Conservation (phyloP, 1,140 invertebrate genomes). For the Homarus americanus region DNA sequence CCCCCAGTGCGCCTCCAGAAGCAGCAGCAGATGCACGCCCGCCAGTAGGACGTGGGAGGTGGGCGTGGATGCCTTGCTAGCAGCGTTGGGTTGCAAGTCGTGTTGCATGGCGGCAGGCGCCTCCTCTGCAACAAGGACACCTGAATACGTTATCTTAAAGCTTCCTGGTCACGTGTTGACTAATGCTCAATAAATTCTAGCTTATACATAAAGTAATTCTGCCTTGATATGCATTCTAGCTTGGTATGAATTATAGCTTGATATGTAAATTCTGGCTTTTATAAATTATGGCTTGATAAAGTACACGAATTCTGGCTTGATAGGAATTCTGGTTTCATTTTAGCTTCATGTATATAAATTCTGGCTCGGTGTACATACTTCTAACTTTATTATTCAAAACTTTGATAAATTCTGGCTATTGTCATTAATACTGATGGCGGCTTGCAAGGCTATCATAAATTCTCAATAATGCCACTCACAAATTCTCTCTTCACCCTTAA, state of each 20-base stretch:
- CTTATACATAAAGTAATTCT: too few relatives aligned
- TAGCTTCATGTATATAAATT: neutral
- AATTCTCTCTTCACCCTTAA: too few relatives aligned
- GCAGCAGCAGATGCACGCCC: neutral
- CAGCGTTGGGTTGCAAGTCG: neutral
- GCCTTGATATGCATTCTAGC: too few relatives aligned
- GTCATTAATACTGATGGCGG: too few relatives aligned
- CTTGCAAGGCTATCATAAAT: too few relatives aligned
- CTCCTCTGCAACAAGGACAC: constrained; percentile 20
- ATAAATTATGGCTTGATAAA: neutral
- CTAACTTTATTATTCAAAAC: too few relatives aligned
- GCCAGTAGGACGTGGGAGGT: neutral
- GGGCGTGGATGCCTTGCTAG: neutral
- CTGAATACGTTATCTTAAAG: neutral
- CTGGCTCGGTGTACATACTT: too few relatives aligned
- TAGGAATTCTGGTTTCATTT: neutral
- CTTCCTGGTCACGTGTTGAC: neutral
- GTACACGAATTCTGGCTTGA: neutral
- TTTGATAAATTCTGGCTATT: too few relatives aligned
- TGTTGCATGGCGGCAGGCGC: constrained; percentile 43
- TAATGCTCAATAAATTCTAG: neutral
- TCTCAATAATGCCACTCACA: too few relatives aligned
- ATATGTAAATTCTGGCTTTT: too few relatives aligned
- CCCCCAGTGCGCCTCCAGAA: neutral
- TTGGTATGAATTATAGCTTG: too few relatives aligned